Conservation (phyloP, 1,140 invertebrate genomes). For the Heliconius nattereri region DNA sequence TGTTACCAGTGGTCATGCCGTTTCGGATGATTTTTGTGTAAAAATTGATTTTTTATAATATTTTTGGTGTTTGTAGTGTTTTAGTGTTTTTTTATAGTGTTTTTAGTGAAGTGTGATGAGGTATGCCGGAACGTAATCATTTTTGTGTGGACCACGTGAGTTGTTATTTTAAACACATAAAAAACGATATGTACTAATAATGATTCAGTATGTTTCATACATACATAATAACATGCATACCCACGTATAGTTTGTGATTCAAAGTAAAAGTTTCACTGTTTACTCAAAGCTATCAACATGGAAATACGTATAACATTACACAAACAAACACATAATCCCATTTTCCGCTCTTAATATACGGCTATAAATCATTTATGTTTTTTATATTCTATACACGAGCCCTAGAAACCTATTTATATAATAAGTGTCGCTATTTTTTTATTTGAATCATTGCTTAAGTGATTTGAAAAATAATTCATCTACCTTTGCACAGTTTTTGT, state of each 20-base stretch:
- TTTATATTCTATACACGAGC: not conserved
- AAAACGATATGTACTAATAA: no score
- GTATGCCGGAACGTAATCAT: slow-evolving; percentile 65
- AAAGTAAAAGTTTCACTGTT: not conserved
- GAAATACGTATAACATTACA: not conserved
- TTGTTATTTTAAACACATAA: not conserved
- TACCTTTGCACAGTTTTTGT: no score
- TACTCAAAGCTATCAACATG: not conserved
- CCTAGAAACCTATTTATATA: no score
- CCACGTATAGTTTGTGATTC: not conserved
- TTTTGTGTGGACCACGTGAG: slow-evolving; percentile 40
- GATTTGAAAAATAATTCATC: no score
- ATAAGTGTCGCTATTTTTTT: no score
- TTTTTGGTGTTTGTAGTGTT: not conserved
- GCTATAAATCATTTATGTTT: not conserved
- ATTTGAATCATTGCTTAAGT: no score
- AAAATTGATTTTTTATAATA: not conserved
- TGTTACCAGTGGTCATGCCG: slow-evolving; percentile 10
- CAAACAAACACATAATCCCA: not conserved
- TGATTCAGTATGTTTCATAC: no score
- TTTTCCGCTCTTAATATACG: not conserved
- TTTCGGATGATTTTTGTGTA: slow-evolving; percentile 17
- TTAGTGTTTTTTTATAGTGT: not conserved
- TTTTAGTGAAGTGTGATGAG: slow-evolving; percentile 37
- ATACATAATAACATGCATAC: no score